Base-by-base conservation (phyloP, 2,797 vertebrate species). In the Falco novaeseelandiae region DNA sequence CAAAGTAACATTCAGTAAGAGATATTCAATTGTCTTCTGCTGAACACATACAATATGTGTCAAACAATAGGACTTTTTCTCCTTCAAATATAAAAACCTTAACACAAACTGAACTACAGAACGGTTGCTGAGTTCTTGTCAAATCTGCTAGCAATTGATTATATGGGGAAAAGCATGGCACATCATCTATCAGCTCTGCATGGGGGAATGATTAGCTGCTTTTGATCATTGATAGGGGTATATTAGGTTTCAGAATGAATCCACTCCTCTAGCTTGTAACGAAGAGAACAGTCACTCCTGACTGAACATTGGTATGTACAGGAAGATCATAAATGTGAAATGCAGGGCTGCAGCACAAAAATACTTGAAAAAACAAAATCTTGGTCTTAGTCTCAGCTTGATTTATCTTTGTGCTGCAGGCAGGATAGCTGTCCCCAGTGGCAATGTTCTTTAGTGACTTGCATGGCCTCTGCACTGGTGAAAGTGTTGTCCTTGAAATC, bases 401-500 rank as follows among this genome's bases (percentile, higher is more conserved):
- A 96, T 96, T 94, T 83, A 90, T 97, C 96, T 93, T 70, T 92
- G 93, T 96, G 96, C 94, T 90, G 34, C 85, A 87, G 92, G 93
- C 91, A 67, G 83, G 48, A 79, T 54, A 93, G 72, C 49, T 96
- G 93, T 97, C 89, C 92, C 93, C 87, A 58, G 40, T 93, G 94
- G 91, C 87, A 74, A 51, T 59, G 34, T 92, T 93, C 83, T 97
- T 90, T 77, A 88, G 85, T 77, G 92, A 88, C 84, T 96, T 96
- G 87, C 29, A 51, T 0, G 57, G 87, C 89, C 93, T 91, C 94
- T 88, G 93, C 96, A 90, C 93, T 88, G 87, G 90, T 81, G 81
- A 95, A 91, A 92, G 85, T 93, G 49, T 82, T 94, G 96, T 97
- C 96, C 95, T 97, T 83, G 88, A 98, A 98, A 96, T 94, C 63